Evolutionary conservation across 2,797 vertebrate genomes (phyloP).

Genomic region (Linurgus olivaceus): DNA sequence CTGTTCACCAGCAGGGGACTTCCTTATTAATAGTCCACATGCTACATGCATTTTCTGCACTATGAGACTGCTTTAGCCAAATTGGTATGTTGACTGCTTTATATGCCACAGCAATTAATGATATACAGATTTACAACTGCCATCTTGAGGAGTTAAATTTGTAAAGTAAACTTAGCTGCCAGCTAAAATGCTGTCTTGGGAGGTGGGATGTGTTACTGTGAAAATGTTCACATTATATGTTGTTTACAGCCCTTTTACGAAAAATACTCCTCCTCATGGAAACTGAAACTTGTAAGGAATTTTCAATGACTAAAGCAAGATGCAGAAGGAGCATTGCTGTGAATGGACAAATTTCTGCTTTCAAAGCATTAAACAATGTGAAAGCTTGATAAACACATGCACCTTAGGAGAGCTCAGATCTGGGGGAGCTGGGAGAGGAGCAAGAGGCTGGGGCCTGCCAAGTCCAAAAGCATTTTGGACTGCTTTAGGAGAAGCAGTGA

Average conservation of each 20-base stretch:
- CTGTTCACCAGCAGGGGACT: not conserved
- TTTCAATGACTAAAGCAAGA: not conserved
- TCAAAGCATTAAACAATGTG: not conserved
- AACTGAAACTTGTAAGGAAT: not conserved
- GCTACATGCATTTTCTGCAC: not conserved
- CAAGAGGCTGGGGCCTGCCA: accelerated
- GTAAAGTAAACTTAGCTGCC: not conserved
- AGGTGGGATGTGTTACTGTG: not conserved
- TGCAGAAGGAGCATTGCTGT: not conserved
- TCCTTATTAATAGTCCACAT: not conserved
- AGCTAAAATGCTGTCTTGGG: not conserved
- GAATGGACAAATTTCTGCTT: not conserved
- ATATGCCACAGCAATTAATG: not conserved
- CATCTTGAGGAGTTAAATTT: not conserved
- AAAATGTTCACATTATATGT: not conserved
- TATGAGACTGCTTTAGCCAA: not conserved
- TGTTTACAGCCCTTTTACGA: not conserved
- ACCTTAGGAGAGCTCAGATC: not conserved
- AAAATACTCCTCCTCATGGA: not conserved
- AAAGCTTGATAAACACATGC: not conserved
- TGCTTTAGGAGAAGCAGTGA: not conserved
- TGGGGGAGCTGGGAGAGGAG: not conserved
- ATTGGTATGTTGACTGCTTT: not conserved
- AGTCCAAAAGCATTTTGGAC: not conserved
- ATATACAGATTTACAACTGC: not conserved